A percentile compares a stretch with the other conserved stretches of the same genome.
Conservation (phyloP, 2,888 invertebrate genomes). For the Pycnomerus fuliginosus region DNA sequence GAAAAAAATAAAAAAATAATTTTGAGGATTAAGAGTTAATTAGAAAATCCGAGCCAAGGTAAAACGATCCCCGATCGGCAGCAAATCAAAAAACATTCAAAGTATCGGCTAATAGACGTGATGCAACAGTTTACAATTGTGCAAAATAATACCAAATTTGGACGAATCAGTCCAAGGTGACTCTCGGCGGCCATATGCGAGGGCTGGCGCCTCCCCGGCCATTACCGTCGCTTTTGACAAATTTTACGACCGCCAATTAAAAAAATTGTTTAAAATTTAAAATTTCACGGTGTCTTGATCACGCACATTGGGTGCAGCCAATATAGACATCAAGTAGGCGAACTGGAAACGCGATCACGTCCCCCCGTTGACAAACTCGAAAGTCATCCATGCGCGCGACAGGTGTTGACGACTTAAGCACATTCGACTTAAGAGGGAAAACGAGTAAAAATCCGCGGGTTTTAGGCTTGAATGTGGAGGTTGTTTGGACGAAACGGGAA, state of each 20-base stretch:
- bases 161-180: conserved; percentile 42
- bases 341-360: conserved; percentile 35
- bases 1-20: too few species aligned
- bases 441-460: background rate
- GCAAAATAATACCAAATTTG: conserved; percentile 42
- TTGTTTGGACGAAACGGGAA: conserved; percentile 2
- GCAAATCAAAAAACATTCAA: too few species aligned
- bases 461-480: too few species aligned
- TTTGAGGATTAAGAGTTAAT: too few species aligned
- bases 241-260: too few species aligned
- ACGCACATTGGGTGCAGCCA: conserved; percentile 14
- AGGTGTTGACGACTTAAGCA: background rate
- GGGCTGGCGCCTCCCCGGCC: conserved; percentile 34
- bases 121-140: conserved; percentile 27
- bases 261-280: background rate
- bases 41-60: too few species aligned
- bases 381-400: background rate
- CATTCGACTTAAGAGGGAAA: background rate
- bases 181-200: conserved; percentile 25
- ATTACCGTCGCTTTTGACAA: too few species aligned
- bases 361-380: background rate
- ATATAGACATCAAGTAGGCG: conserved; percentile 37
- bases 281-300: background rate
- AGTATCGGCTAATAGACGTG: conserved; percentile 5
- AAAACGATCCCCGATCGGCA: too few species aligned